Evolutionary conservation across 2,888 invertebrate genomes (phyloP), one percentile per base, ranked within the genome.

Genomic region (Bombyx huttoni): DNA sequence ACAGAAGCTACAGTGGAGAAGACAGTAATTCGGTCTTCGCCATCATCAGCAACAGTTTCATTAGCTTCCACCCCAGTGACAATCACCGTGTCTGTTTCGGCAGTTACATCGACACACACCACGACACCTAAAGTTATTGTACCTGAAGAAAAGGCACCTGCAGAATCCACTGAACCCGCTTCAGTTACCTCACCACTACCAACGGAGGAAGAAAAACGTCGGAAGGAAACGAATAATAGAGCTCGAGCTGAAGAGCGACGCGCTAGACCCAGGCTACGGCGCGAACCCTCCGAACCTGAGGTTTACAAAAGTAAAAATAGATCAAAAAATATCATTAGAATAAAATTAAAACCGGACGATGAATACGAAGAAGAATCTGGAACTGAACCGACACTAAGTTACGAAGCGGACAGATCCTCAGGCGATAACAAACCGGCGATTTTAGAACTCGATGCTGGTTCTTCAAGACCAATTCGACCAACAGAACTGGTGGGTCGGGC

Each of bases 301-400:
- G 81, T 81, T 12, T 78, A 76, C 54, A 73, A 76, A 53, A 68
- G 62, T 48, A 64, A 65, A 9, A 83, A 84, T 57, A 68, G 68
- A 46, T 70, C 80, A 6, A 86, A 84, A 60, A 75, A 85, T 53
- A 69, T 87, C 14, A 85, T 93, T 58, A 83, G 93, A 54, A 93
- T 93, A 56, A 92, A 92, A 73, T 75, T 95, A 49, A 94, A 93
- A 65, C 94, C 94, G 0, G 94, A 94, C 69, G 90, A 92, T 49
- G 90, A 93, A 74, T 94, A 94, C 67, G 91, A 91, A 33, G 90
- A 89, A 49, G 78, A 89, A n/a, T 87, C 73, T 46, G 66, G 65
- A 10, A 63, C 60, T 8, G 56, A 59, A 6, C 49, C 34, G 0
- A 49, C 50, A 40, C 14, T 47, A 8, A 13, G 54, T 3, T 64